Evolutionary conservation across 2,113 vertebrate species (phyloP), one percentile per base, ranked within the genome.

Genomic region (Cebidichthys violaceus): DNA sequence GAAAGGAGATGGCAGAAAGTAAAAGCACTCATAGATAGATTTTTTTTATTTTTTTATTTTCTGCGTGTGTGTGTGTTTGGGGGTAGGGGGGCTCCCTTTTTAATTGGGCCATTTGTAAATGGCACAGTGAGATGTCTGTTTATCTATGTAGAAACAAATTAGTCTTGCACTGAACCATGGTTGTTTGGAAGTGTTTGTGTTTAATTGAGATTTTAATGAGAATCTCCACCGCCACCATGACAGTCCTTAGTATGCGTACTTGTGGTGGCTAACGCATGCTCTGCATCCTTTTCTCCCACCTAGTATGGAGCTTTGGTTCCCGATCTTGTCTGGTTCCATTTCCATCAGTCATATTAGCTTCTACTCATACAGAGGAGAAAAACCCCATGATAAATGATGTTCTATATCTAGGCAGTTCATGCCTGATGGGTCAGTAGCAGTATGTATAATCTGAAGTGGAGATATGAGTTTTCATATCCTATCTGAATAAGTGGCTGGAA

Each of bases 201-300:
- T 90, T 86, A 90, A 92, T 88, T 92, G 84, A 83, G 75, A 87
- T 86, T 93, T 86, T 92, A 91, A 92, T 87, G 76, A 93, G 83
- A 87, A 88, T 64, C 72, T 87, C 79, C 70, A 83, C 79, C 67
- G 43, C 2, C 68, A 57, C 78, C 81, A 76, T 4, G 39, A 70
- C 77, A 89, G 11, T 57, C 24, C 55, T 57, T 2, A 55, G 10
- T 47, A 54, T 54, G 11, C 7, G n/a, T 24, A 13, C 10, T 9
- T 54, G 52, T 54, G 9, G 20, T 29, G 74, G 71, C 77, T 65
- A 1, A 18, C 27, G 77, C 45, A 67, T 59, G 17, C 78, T 84
- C 65, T 82, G n/a, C 70, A 76, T 73, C 61, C 47, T 74, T 62
- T 67, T 86, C 62, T 85, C 60, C 6, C 9, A 65, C 47, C 62